These are phyloP conservation scores for Boloria selene DNA, from an alignment of 2,888 invertebrate genomes.

Conservation along the genomic window DNA sequence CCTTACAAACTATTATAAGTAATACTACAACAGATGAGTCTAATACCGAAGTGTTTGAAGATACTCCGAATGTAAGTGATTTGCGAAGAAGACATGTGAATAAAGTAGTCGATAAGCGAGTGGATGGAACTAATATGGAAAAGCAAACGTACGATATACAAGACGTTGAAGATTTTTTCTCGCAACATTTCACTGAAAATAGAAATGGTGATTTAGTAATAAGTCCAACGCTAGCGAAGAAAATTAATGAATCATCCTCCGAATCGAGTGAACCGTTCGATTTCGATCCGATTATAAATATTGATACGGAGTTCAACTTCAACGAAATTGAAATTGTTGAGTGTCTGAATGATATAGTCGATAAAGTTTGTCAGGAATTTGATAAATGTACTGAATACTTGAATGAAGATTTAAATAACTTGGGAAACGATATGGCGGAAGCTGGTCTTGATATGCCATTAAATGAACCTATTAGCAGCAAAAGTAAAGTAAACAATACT, in stretches of 20 bases:
- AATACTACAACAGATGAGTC: conserved; percentile 59
- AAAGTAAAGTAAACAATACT: background rate
- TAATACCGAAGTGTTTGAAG: conserved; percentile 54
- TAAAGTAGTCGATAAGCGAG: conserved; percentile 43
- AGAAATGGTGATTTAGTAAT: conserved; percentile 48
- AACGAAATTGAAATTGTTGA: conserved; percentile 55
- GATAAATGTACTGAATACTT: conserved; percentile 54
- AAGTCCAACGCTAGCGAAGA: conserved; percentile 61
- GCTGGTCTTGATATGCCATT: conserved; percentile 7
- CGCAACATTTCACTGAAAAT: conserved; percentile 56
- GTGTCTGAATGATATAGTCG: conserved; percentile 61
- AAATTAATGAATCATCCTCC: conserved; percentile 61
- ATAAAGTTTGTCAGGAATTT: conserved; percentile 60
- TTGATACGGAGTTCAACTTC: conserved; percentile 40
- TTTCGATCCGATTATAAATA: conserved; percentile 39
- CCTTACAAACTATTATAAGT: conserved; percentile 39
- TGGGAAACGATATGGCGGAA: conserved; percentile 20
- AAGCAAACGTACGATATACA: conserved; percentile 42
- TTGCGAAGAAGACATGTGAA: background rate
- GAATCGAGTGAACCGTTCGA: conserved; percentile 56
- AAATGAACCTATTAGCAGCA: conserved; percentile 7
- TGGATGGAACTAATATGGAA: background rate
- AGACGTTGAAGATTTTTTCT: conserved; percentile 59
- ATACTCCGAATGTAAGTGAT: conserved; percentile 52
- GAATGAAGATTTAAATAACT: conserved; percentile 34